Conservation (phyloP, 2,888 invertebrate species). For the Cartodere bifasciata region DNA sequence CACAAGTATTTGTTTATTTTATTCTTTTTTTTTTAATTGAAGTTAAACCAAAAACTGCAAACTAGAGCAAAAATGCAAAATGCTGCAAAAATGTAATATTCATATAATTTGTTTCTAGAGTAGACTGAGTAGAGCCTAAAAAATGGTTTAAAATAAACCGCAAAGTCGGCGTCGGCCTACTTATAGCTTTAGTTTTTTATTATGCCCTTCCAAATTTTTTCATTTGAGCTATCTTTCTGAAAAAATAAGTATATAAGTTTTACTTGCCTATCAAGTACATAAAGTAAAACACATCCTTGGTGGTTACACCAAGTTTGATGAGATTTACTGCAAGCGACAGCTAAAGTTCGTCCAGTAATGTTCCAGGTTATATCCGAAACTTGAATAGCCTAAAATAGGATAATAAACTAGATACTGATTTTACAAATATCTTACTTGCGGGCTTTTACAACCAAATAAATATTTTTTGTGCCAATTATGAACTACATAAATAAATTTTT, state of each 20-base stretch:
- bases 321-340: constrained; percentile 26
- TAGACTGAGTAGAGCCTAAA: no score
- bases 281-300: constrained; percentile 26
- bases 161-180: no score
- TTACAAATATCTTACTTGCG: not conserved
- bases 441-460: not conserved
- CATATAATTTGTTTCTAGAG: no score
- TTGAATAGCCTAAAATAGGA: constrained; percentile 2
- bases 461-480: not conserved
- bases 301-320: constrained; percentile 36
- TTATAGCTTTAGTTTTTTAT: no score
- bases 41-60: no score
- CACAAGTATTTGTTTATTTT: not conserved
- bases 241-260: no score
- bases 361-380: constrained; percentile 31
- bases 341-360: constrained; percentile 30
- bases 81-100: no score
- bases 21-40: no score
- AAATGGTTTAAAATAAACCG: no score
- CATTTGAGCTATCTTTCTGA: no score
- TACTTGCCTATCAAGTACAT: constrained; percentile 25
- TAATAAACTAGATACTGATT: constrained; percentile 6
- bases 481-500: no score
- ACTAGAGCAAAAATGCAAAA: constrained; percentile 2
- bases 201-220: no score